These are phyloP conservation scores for Falco cherrug DNA, from an alignment of 2,797 vertebrate species.

Conservation along the genomic window DNA sequence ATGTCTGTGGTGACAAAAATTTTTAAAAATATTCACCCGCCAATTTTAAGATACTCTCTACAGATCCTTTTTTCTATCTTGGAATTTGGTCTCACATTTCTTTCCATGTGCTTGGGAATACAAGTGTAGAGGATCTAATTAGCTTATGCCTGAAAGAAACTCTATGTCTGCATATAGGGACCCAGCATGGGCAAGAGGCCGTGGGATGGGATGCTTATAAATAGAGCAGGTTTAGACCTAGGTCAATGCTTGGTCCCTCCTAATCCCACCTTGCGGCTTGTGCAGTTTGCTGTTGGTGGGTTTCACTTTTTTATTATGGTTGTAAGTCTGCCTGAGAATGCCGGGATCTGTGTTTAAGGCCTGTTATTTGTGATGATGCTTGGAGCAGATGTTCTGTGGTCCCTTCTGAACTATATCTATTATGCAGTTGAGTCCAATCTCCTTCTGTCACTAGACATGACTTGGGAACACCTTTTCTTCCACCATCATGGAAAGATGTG, in stretches of 20 bases:
- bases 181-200: neutral
- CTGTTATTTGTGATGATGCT: neutral
- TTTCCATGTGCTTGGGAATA: neutral
- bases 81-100: neutral
- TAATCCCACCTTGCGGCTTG: neutral
- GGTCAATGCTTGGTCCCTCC: neutral
- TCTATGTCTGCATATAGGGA: neutral
- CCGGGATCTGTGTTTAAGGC: neutral
- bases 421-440: neutral
- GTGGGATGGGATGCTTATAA: neutral
- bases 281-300: neutral
- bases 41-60: neutral
- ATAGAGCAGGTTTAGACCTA: neutral
- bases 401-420: neutral
- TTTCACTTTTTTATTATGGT: neutral
- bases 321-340: neutral
- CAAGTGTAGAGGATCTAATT: neutral
- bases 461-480: neutral
- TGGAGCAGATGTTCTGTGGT: neutral
- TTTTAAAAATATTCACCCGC: neutral
- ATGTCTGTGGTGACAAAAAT: neutral
- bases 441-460: neutral
- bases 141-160: neutral
- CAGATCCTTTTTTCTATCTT: neutral
- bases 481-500: neutral